Percentiles rank a stretch among this genome's conserved stretches.
These are phyloP conservation scores for Acrocephalus scirpaceus DNA, from an alignment of 2,797 vertebrate genomes.

Conservation along the genomic window DNA sequence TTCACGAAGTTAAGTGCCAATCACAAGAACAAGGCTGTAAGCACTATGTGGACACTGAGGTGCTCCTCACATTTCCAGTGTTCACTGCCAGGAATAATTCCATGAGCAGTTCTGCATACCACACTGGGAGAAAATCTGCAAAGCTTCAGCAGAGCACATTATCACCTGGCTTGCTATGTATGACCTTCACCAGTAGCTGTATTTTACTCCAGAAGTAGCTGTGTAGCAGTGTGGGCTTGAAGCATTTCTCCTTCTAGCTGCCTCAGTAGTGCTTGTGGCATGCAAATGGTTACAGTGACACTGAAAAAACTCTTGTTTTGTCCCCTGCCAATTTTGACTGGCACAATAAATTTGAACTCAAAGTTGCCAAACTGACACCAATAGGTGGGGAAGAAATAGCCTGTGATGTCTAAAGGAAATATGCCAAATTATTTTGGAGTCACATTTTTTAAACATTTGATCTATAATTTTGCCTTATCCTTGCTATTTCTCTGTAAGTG, in stretches of 20 bases:
- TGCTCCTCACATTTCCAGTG: neutral
- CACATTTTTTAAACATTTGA: neutral
- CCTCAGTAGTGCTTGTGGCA: neutral
- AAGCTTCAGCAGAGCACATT: neutral
- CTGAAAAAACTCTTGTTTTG: neutral
- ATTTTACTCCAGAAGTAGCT: neutral
- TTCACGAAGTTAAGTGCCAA: conserved; percentile 8
- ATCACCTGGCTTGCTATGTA: neutral
- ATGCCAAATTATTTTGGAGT: neutral
- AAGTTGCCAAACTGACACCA: neutral
- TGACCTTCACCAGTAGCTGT: neutral
- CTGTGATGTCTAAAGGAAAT: neutral
- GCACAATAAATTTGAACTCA: neutral
- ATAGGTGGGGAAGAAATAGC: neutral
- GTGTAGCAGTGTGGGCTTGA: neutral
- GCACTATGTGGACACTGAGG: neutral
- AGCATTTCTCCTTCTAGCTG: neutral
- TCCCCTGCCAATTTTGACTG: neutral
- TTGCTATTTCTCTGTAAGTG: neutral
- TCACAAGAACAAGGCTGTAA: neutral
- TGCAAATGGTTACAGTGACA: neutral
- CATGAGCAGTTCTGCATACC: neutral
- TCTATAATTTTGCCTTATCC: neutral
- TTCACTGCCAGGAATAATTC: neutral
- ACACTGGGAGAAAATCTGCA: neutral